These are phyloP conservation scores for Hybognathus amarus DNA, from an alignment of 2,797 vertebrate species.

Conservation along the genomic window DNA sequence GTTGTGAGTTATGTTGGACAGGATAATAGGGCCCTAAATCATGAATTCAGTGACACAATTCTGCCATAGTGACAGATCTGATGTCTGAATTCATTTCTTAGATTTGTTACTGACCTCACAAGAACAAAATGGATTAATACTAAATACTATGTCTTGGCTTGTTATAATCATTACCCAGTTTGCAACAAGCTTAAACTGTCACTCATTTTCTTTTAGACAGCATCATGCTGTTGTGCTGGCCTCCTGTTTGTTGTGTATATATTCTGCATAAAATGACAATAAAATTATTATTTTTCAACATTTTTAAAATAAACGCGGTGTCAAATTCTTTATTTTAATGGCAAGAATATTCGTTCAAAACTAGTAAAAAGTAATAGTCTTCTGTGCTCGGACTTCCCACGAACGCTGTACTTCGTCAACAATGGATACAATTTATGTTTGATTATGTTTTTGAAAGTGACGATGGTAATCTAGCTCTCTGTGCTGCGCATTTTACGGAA, in stretches of 20 bases:
- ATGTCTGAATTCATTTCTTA: slow-evolving; percentile 23
- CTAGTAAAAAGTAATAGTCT: too few species aligned
- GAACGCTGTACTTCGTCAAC: too few species aligned
- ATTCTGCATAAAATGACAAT: neutral
- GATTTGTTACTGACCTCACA: slow-evolving; percentile 18
- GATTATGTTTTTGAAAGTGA: too few species aligned
- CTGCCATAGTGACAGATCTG: slow-evolving; percentile 14
- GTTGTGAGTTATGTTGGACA: slow-evolving; percentile 24
- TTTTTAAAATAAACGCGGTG: neutral
- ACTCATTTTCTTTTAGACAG: neutral
- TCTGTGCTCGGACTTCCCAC: too few species aligned
- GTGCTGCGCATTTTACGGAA: too few species aligned
- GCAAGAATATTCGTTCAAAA: neutral
- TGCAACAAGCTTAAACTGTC: neutral
- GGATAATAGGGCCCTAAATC: slow-evolving; percentile 13
- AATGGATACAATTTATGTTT: too few species aligned
- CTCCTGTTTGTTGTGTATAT: neutral
- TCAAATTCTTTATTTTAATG: neutral
- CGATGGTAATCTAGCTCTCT: too few species aligned
- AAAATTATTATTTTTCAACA: neutral
- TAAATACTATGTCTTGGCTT: neutral
- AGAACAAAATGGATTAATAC: slow-evolving; percentile 23
- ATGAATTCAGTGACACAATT: slow-evolving; percentile 23
- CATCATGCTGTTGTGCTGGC: neutral
- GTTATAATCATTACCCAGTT: neutral